phyloP scores from a whole-genome alignment of 2,797 vertebrate genomes.

The Streptopelia turtur region DNA sequence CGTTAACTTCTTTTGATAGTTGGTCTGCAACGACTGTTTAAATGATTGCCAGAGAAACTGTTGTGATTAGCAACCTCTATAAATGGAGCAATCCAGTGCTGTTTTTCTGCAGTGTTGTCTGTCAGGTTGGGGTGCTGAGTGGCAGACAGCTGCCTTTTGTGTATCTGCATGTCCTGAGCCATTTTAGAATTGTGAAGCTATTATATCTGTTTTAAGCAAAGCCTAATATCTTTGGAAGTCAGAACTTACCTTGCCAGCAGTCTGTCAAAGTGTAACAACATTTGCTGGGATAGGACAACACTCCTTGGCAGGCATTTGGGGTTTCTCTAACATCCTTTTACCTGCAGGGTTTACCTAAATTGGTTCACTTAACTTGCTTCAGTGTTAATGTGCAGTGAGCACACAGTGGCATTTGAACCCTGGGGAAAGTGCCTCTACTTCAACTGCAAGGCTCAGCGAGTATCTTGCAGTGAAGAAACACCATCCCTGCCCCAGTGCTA shows the following conservation, averaged over 20 bases:
- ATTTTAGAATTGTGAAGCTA: not conserved
- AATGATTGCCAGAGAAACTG: not conserved
- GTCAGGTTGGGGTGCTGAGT: not conserved
- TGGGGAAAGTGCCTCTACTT: constrained; percentile 65
- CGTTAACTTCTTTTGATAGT: not conserved
- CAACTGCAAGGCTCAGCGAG: constrained; percentile 33
- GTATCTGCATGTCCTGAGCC: not conserved
- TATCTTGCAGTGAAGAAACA: constrained; percentile 56
- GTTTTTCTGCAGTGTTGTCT: not conserved
- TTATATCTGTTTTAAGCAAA: not conserved
- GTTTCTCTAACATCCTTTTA: not conserved
- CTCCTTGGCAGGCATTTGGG: not conserved
- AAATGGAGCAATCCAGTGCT: not conserved
- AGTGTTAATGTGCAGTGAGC: constrained; percentile 30
- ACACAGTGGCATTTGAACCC: not conserved
- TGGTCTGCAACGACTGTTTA: not conserved
- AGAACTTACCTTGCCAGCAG: fast-evolving
- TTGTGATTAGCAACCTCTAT: not conserved
- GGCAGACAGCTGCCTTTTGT: not conserved
- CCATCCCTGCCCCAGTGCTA: constrained; percentile 23
- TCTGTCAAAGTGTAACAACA: not conserved
- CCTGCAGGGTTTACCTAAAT: constrained; percentile 36
- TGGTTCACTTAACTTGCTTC: constrained; percentile 69
- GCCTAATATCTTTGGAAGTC: not conserved
- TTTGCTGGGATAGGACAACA: not conserved